A percentile compares a stretch with the other conserved stretches of the same genome.
These are phyloP conservation scores for Silurus meridionalis DNA, from an alignment of 2,113 vertebrate species.

Conservation along the genomic window DNA sequence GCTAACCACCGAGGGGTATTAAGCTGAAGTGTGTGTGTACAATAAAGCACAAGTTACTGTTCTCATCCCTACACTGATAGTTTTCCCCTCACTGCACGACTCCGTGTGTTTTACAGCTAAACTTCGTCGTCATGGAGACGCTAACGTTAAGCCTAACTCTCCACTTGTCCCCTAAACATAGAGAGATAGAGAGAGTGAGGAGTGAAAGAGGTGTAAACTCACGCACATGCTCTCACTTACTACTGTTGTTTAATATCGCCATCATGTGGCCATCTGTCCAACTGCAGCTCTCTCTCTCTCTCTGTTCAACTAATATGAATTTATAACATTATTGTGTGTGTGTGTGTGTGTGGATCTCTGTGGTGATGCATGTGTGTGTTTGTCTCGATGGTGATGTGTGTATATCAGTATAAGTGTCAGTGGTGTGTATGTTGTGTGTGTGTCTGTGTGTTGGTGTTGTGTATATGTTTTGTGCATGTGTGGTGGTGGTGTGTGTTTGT, in stretches of 20 bases:
- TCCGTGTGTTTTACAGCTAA: neutral
- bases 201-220: too few relatives aligned
- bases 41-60: neutral
- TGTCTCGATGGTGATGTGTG: neutral
- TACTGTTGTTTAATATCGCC: conserved; percentile 57
- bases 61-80: neutral
- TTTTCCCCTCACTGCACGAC: neutral
- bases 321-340: neutral
- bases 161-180: neutral
- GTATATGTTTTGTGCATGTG: neutral
- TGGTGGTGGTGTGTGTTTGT: conserved; percentile 7
- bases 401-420: neutral
- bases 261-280: conserved; percentile 58
- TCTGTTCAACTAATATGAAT: neutral
- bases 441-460: neutral
- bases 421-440: neutral
- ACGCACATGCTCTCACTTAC: neutral
- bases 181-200: neutral
- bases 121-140: neutral
- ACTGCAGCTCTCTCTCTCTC: neutral
- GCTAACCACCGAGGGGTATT: conserved; percentile 11
- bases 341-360: neutral
- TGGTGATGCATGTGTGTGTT: neutral
- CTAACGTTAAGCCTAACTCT: neutral
- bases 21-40: neutral